phyloP scores from a whole-genome alignment of 2,888 invertebrate genomes.

The Xylophagus ater region DNA sequence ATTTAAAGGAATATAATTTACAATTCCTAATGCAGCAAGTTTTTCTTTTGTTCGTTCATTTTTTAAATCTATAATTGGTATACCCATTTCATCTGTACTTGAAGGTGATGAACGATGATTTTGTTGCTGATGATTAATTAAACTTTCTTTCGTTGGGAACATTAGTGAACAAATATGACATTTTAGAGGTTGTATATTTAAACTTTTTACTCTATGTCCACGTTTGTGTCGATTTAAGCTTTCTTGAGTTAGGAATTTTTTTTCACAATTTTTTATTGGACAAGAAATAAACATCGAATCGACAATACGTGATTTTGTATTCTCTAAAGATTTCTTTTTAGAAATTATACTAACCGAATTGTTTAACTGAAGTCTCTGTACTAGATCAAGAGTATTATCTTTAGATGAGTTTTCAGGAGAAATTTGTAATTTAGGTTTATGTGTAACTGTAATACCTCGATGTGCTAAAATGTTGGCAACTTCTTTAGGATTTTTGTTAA shows the following conservation, averaged over 20 bases:
- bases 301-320: not conserved
- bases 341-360: slow-evolving; percentile 52
- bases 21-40: slow-evolving; percentile 55
- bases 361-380: slow-evolving; percentile 41
- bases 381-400: slow-evolving; percentile 38
- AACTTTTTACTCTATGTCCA: slow-evolving; percentile 18
- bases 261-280: slow-evolving; percentile 39
- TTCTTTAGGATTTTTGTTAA: slow-evolving; percentile 57
- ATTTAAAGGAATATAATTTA: slow-evolving; percentile 62
- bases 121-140: slow-evolving; percentile 53
- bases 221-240: slow-evolving; percentile 38
- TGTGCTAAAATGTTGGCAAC: slow-evolving; percentile 68
- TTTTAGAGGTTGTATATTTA: slow-evolving; percentile 34
- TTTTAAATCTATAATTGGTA: slow-evolving; percentile 62
- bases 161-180: slow-evolving; percentile 63
- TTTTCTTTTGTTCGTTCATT: slow-evolving; percentile 54
- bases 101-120: slow-evolving; percentile 44
- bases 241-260: slow-evolving; percentile 40
- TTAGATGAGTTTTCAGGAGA: slow-evolving; percentile 36
- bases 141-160: slow-evolving; percentile 51
- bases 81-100: slow-evolving; percentile 49
- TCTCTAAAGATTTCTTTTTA: slow-evolving; percentile 36
- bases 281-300: slow-evolving; percentile 18
- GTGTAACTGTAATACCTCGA: slow-evolving; percentile 64
- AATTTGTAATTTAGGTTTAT: slow-evolving; percentile 42